phyloP scores from a whole-genome alignment of 2,113 vertebrate genomes.

The Isurus oxyrinchus region DNA sequence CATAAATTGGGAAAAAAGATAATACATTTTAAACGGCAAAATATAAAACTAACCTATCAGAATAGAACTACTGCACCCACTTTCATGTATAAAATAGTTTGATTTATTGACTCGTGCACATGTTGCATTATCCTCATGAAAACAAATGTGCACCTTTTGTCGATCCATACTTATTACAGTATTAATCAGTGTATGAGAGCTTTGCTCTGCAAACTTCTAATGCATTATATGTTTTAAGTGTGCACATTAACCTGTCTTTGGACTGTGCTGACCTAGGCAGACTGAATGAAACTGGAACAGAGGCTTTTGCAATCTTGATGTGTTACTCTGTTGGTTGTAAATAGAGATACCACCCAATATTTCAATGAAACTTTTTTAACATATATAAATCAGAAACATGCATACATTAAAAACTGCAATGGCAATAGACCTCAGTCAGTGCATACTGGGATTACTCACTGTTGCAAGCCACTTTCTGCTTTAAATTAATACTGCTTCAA shows the following conservation, averaged over 20 bases:
- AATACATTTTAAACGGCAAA: background rate
- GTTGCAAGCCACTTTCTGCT: constrained; percentile 19
- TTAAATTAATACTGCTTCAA: constrained; percentile 17
- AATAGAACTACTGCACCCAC: background rate
- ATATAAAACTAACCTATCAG: background rate
- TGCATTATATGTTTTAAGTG: background rate
- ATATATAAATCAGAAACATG: constrained; percentile 2
- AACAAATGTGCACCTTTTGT: constrained; percentile 17
- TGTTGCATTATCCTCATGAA: background rate
- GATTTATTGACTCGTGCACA: background rate
- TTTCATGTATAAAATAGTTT: background rate
- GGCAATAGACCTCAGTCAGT: background rate
- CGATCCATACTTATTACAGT: background rate
- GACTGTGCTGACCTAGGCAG: constrained; percentile 4
- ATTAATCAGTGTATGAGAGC: constrained; percentile 15
- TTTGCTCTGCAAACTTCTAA: background rate
- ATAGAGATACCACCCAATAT: background rate
- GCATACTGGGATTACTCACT: background rate
- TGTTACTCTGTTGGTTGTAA: background rate
- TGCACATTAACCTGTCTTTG: constrained; percentile 6
- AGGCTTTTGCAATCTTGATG: background rate
- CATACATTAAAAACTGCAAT: background rate
- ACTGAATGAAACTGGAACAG: background rate
- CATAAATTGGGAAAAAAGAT: background rate
- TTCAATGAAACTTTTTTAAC: background rate